These are phyloP conservation scores for Synaphobranchus kaupii DNA, from an alignment of 2,797 vertebrate species.

Conservation along the genomic window DNA sequence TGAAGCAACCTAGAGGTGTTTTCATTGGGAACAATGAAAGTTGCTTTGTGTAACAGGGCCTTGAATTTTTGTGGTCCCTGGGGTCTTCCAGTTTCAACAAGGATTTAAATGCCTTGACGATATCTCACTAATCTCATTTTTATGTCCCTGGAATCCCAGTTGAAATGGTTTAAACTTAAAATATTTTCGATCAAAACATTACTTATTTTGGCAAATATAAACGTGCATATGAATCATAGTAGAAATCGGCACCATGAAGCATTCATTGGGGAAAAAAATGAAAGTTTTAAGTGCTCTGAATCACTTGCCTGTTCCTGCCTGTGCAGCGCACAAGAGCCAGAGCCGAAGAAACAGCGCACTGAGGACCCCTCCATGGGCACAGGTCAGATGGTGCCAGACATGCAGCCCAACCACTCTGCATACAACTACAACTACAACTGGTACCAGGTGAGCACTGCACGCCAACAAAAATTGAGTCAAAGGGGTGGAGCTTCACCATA, in stretches of 20 bases:
- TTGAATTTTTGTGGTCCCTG: background rate
- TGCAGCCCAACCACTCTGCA: constrained; percentile 84
- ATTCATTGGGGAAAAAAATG: too few species aligned
- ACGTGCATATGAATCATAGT: background rate
- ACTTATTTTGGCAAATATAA: too few species aligned
- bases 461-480: background rate
- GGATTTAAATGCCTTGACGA: background rate
- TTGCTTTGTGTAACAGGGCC: too few species aligned
- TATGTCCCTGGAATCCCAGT: background rate
- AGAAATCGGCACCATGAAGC: background rate
- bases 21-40: too few species aligned
- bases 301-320: background rate
- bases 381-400: constrained; percentile 78
- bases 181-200: too few species aligned
- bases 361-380: constrained; percentile 76
- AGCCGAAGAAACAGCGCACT: constrained; percentile 85
- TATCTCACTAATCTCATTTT: background rate
- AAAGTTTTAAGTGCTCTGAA: background rate
- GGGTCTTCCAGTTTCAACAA: background rate
- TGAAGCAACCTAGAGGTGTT: too few species aligned
- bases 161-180: background rate
- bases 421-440: constrained; percentile 91
- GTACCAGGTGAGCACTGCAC: constrained; percentile 86
- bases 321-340: constrained; percentile 85
- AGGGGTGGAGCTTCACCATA: background rate